Evolutionary conservation across 2,888 invertebrate genomes (phyloP), one percentile per base, ranked within the genome.

Genomic region (Sinopyrophorus schimmeli): DNA sequence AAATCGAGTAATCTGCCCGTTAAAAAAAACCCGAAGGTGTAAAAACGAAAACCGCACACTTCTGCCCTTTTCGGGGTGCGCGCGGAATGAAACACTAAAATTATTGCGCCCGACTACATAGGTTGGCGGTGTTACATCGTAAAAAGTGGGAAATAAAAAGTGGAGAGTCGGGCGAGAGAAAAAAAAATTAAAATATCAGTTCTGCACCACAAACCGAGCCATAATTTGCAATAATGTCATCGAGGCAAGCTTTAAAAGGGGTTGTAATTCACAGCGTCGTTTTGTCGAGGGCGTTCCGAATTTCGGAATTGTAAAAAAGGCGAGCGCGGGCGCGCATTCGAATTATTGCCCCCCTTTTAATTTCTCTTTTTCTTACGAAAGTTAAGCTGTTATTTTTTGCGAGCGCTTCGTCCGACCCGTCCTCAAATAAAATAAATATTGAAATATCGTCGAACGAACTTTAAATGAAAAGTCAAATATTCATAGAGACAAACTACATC

Each of bases 191-290:
- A 43, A 43, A 43, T 34, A 35, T 43, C 43, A 43, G 43, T 43
- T 43, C 43, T 43, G 43, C 34, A 35, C 27, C 34, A 43, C 43
- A 35, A 43, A 43, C 43, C 28, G 34, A 18, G 27, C 35, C 32
- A 44, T 50, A 54, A 54, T 50, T 54, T 35, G 50, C 43, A 37
- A 44, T 46, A 48, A 52, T 49, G 47, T 51, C 53, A 38, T 43
- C 51, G 35, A 27, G n/a, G 31, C 24, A 53, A 48, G 52, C 57
- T 32, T 41, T 49, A 47, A 41, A 42, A 31, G 34, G 47, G 53
- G 38, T 48, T 47, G 51, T 57, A 48, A 55, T 57, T 59, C 54
- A 59, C 51, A 47, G 53, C 54, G 57, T 54, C 58, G 47, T 59
- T 57, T 54, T 48, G 57, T 49, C 53, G 57, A 50, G 42, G 46